Evolutionary conservation across 2,888 invertebrate genomes (phyloP), one percentile per base, ranked within the genome.

Genomic region (Dasysyrphus tricinctus): DNA sequence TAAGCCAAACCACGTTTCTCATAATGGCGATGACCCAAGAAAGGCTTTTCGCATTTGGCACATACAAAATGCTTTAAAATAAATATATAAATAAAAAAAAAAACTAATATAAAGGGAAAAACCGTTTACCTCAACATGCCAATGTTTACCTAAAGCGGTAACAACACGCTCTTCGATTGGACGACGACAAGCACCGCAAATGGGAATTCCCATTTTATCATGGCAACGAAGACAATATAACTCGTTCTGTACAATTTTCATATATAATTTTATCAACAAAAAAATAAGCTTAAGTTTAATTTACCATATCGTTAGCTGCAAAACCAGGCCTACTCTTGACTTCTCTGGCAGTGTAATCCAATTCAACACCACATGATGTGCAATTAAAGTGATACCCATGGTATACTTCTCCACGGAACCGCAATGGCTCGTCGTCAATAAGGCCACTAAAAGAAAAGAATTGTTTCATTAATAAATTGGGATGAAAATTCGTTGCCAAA

Each of bases 191-290:
- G 99, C 99, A 39, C 99, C 99, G 93, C 99, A 99, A 89, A 99
- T 99, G n/a, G 99, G 99, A 88, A 99, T 98, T 37, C 99, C 99
- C 99, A 99, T 99, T 94, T 99, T 99, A 93, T 99, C 99, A 91
- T 99, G 99, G 91, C 99, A 99, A 74, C 99, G 95, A 88, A 99
- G 94, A 91, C 99, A 99, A 93, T 99, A 99, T 75, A 99, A 93
- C 90, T 99, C 99, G 91, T 98, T 97, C 96, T 96, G 29, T 3
- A 54, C 39, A 90, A 61, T 12, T 93, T 59, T 82, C 84, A 29
- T 61, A 82, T 8, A 37, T 32, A 39, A 39, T 72, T 59, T 24
- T 32, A n/a, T 63, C 0, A 32, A 29, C 14, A 3, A 2, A 49
- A 29, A 49, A 49, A 39, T n/a, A n/a, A n/a, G n/a, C n/a, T 24